Conservation (phyloP, 2,888 invertebrate genomes). For the Onchidella celtica region DNA sequence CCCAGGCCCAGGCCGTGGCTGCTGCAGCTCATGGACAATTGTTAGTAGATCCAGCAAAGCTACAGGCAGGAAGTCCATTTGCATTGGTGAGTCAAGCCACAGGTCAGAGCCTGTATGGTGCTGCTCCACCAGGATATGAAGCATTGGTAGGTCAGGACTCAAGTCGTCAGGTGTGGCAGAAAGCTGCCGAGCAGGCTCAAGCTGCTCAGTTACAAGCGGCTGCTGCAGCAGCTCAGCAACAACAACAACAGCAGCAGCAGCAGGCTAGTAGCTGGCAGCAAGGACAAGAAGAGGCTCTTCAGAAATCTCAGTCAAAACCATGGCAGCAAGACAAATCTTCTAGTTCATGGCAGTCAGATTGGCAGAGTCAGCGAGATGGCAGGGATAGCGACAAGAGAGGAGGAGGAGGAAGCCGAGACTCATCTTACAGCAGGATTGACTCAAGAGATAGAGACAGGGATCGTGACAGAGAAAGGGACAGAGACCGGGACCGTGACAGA, state of each 20-base stretch:
- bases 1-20: constrained; percentile 27
- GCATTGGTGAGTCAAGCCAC: constrained; percentile 35
- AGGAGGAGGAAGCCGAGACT: constrained; percentile 26
- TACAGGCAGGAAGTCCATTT: constrained; percentile 36
- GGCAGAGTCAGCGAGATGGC: constrained; percentile 23
- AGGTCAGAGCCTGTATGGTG: constrained; percentile 49
- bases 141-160: constrained; percentile 31
- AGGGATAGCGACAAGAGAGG: constrained; percentile 21
- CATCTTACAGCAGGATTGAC: constrained; percentile 29
- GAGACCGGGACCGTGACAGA: constrained; percentile 62
- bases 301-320: constrained; percentile 24
- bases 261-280: constrained; percentile 35
- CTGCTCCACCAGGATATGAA: constrained; percentile 46
- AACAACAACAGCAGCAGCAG: constrained; percentile 27
- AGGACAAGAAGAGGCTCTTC: constrained; percentile 26
- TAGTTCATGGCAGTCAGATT: constrained; percentile 31
- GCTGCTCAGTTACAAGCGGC: constrained; percentile 40
- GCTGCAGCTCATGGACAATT: constrained; percentile 48
- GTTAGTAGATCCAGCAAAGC: constrained; percentile 22
- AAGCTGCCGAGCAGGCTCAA: constrained; percentile 35
- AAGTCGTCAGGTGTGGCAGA: constrained; percentile 36
- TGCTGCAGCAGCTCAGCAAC: constrained; percentile 48
- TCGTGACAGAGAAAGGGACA: constrained; percentile 59
- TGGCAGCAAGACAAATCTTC: constrained; percentile 33
- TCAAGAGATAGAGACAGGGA: constrained; percentile 45